Evolutionary conservation across 2,113 vertebrate species (phyloP), one percentile per base, ranked within the genome.

Genomic region (Lycaon pictus): DNA sequence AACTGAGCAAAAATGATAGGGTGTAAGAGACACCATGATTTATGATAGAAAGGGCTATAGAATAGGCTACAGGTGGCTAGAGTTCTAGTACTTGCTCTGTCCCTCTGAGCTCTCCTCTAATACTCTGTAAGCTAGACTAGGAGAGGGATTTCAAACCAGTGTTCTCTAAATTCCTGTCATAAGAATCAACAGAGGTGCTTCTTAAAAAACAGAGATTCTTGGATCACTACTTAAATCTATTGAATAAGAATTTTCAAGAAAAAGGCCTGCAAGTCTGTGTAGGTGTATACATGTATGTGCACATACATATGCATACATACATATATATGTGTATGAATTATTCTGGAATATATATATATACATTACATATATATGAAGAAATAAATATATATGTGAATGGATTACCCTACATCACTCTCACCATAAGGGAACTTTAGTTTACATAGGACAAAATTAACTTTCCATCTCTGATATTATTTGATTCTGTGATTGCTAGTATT

Each of bases 201-300:
- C 2, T 97, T 93, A 65, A 93, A 96, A 96, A 79, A 43, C 19
- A 69, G 9, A 77, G 5, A 17, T 88, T 97, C 62, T 96, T 94
- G 74, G 25, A 43, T 93, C 19, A 27, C 43, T 79, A 35, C 0
- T 48, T 48, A 88, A 5, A 79, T 71, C 11, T 79, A 55, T 60
- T 88, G 32, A 71, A 63, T 84, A 37, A 63, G 29, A 91, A 88
- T 94, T 96, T 88, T 96, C 60, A 88, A 91, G 83, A 23, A 25
- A 83, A 79, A 91, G 25, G 16, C 58, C 56, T 74, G 10, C 62
- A 63, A 74, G 16, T 92, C n/a, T 91, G 13, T 86, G 16, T 65
- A 7, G 72, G 23, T 82, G 35, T 71, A 16, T 48, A 11, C 51
- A 17, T 72, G 53, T 60, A 55, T 13, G 16, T 79, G 23, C 22